Conservation (phyloP, 2,113 vertebrate species). For the Brienomyrus longianalis region DNA sequence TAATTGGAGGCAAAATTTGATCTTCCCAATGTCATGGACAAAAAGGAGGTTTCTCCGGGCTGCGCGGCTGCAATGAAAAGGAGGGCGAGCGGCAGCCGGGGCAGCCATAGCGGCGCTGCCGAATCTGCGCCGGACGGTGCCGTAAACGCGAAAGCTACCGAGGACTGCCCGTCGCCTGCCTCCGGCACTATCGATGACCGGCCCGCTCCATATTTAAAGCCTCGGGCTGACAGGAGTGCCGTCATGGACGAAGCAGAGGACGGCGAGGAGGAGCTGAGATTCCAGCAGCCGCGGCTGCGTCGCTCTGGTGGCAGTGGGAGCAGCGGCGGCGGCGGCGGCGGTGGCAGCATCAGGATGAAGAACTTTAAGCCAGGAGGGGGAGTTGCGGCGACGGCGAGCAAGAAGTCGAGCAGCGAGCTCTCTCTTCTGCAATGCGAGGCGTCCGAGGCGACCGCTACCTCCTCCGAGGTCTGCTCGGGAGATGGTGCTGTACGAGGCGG, state of each 20-base stretch:
- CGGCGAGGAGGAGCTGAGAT: constrained; percentile 60
- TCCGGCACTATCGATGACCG: constrained; percentile 22
- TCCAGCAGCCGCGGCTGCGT: constrained; percentile 57
- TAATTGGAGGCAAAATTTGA: constrained; percentile 48
- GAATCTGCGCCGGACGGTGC: constrained; percentile 30
- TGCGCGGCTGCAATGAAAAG: constrained; percentile 51
- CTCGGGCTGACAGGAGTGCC: constrained; percentile 42
- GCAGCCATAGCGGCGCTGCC: constrained; percentile 22
- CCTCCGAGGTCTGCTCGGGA: constrained; percentile 49
- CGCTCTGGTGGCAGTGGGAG: constrained; percentile 55
- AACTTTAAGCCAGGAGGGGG: constrained; percentile 68
- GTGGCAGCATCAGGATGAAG: constrained; percentile 60
- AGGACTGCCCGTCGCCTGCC: constrained; percentile 45
- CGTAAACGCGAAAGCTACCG: constrained; percentile 39
- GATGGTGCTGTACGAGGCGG: constrained; percentile 57
- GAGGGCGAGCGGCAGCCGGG: constrained; percentile 42
- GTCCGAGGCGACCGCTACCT: constrained; percentile 41
- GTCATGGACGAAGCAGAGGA: constrained; percentile 60
- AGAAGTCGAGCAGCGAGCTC: constrained; percentile 59
- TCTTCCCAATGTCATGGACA: constrained; percentile 62
- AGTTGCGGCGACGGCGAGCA: constrained; percentile 57
- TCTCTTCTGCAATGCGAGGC: constrained; percentile 44
- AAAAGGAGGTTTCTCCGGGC: constrained; percentile 52
- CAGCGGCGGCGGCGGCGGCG: constrained; percentile 51
- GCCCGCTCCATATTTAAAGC: constrained; percentile 27